These are phyloP conservation scores for Halcyon chelicuti DNA, from an alignment of 2,797 vertebrate genomes.

Conservation along the genomic window DNA sequence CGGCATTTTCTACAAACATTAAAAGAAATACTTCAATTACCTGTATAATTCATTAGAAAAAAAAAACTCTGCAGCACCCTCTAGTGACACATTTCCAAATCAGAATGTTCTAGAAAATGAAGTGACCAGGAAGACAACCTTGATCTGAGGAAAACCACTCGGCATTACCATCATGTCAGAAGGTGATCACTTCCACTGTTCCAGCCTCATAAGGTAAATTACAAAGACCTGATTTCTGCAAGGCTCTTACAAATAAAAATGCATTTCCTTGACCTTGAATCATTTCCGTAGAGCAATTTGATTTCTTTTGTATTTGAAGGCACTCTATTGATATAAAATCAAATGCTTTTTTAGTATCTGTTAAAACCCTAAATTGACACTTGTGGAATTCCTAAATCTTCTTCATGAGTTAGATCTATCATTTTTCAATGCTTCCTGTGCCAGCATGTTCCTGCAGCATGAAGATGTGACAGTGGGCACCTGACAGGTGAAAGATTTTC, in stretches of 20 bases:
- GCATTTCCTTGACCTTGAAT: background rate
- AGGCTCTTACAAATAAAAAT: background rate
- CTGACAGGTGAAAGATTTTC: background rate
- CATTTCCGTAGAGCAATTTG: background rate
- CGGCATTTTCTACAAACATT: background rate
- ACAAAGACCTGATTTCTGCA: background rate
- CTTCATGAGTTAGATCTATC: background rate
- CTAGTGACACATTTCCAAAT: background rate
- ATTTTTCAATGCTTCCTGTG: background rate
- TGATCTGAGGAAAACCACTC: background rate
- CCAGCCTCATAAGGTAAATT: background rate
- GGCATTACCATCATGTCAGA: background rate
- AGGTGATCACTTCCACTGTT: background rate
- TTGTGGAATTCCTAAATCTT: background rate
- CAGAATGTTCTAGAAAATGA: slow-evolving; percentile 47
- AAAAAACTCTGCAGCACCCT: slow-evolving; percentile 8
- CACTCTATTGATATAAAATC: background rate
- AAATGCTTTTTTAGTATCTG: background rate
- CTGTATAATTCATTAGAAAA: background rate
- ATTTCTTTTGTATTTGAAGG: background rate
- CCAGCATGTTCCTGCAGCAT: background rate
- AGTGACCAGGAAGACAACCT: background rate
- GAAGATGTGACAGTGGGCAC: background rate
- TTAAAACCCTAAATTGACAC: background rate
- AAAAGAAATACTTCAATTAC: background rate